These are phyloP conservation scores for Caradrina clavipalpis DNA, from an alignment of 2,888 invertebrate genomes.

Conservation along the genomic window DNA sequence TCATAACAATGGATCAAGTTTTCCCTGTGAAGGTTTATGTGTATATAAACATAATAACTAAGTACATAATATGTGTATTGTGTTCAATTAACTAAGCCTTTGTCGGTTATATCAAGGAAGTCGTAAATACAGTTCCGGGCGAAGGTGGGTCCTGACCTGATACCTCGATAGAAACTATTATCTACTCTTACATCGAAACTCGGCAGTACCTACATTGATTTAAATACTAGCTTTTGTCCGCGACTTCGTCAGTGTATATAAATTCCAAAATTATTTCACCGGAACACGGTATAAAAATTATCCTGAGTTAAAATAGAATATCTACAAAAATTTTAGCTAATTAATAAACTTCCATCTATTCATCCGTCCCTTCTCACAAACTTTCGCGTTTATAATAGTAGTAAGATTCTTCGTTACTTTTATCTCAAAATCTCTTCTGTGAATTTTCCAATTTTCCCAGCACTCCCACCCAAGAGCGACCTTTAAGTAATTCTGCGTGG, in stretches of 20 bases:
- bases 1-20: neutral
- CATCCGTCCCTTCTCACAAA: too few species aligned
- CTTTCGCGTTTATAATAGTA: too few species aligned
- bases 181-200: neutral
- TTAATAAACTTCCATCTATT: too few species aligned
- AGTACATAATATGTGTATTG: neutral
- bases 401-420: too few species aligned
- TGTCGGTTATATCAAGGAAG: conserved; percentile 23
- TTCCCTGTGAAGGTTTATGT: conserved; percentile 10
- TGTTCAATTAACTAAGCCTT: neutral
- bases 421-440: too few species aligned
- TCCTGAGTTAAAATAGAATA: too few species aligned
- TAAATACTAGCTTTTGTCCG: too few species aligned
- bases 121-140: conserved; percentile 9
- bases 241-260: too few species aligned
- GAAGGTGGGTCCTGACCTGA: neutral
- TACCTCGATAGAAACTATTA: conserved; percentile 4
- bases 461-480: neutral
- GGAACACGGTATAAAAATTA: too few species aligned
- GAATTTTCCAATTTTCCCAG: neutral
- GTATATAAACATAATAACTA: conserved; percentile 1
- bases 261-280: too few species aligned
- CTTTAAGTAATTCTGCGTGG: neutral
- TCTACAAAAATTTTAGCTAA: too few species aligned
- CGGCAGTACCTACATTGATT: too few species aligned